Conservation (phyloP, 2,113 vertebrate species). For the Propithecus coquereli region DNA sequence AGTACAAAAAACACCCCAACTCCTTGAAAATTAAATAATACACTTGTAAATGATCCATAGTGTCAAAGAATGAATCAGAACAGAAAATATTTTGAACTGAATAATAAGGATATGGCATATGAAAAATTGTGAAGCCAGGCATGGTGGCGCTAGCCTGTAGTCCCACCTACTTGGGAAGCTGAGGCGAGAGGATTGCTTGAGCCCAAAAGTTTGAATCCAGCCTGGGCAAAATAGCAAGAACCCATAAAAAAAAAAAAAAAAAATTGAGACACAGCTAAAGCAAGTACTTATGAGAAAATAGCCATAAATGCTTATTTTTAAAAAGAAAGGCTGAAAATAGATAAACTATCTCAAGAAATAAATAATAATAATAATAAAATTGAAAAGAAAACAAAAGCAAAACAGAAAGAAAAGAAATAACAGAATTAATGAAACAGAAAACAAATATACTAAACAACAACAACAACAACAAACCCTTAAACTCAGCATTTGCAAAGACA, state of each 20-base stretch:
- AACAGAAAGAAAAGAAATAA: neutral
- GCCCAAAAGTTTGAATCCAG: neutral
- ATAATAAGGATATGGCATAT: neutral
- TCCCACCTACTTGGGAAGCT: neutral
- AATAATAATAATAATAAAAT: neutral
- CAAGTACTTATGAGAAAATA: neutral
- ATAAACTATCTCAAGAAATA: neutral
- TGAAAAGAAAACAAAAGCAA: neutral
- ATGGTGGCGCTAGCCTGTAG: neutral
- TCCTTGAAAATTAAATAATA: neutral
- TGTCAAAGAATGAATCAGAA: neutral
- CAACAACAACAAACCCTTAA: no score
- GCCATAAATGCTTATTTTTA: neutral
- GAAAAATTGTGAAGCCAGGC: neutral
- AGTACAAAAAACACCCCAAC: neutral
- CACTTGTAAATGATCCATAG: neutral
- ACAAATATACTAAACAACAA: neutral
- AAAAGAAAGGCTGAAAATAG: neutral
- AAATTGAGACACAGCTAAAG: neutral
- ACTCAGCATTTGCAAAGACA: neutral
- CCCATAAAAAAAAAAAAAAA: neutral
- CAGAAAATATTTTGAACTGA: neutral
- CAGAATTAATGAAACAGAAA: neutral
- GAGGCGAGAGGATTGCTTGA: neutral
- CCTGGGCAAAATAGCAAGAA: neutral